Base-by-base conservation (phyloP, 1,140 invertebrate genomes). In the Dreissena rostriformis region DNA sequence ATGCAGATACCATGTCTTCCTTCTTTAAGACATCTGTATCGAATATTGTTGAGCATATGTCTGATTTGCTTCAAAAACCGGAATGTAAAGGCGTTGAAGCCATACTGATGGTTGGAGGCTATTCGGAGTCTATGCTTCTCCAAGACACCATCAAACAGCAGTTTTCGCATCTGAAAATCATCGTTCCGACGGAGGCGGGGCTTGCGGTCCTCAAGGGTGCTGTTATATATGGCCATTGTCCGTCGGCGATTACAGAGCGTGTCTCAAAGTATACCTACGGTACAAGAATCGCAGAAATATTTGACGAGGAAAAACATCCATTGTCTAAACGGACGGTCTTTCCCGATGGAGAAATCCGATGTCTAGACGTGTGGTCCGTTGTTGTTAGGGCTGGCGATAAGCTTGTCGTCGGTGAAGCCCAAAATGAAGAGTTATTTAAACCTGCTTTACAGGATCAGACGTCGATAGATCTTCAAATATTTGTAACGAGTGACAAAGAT, bases 51-150 rank as follows among this genome's bases (percentile, higher is more conserved):
- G 52, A 39, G 12, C 73, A 75, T 52, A 8, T 75, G 53, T 17
- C 19, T 17, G 24, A 75, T 39, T 12, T 75, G n/a, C 28, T 75
- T 12, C n/a, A 75, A 61, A 57, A 22, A 63, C n/a, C 26, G 19
- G 73, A 63, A 26, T 24, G 24, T 22, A 75, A 29, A 55, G 55
- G n/a, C 22, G 55, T 75, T 1, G 28, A 29, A 24, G 53, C 73
- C 15, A 75, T 75, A 19, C 26, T 75, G 29, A 29, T 75, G 24
- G 73, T 75, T 63, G 73, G 73, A 12, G 73, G 73, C 12, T 75
- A 57, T 52, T 75, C 73, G 12, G 73, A 75, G 24, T 75, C 73
- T 55, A n/a, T 19, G 5, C 19, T 75, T 12, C n/a, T 75, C n/a
- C 19, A 52, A 14, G 19, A 29, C 11, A 53, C 73, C 4, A 28